These are phyloP conservation scores for Cinclus mexicanus DNA, from an alignment of 2,113 vertebrate genomes.

Conservation along the genomic window DNA sequence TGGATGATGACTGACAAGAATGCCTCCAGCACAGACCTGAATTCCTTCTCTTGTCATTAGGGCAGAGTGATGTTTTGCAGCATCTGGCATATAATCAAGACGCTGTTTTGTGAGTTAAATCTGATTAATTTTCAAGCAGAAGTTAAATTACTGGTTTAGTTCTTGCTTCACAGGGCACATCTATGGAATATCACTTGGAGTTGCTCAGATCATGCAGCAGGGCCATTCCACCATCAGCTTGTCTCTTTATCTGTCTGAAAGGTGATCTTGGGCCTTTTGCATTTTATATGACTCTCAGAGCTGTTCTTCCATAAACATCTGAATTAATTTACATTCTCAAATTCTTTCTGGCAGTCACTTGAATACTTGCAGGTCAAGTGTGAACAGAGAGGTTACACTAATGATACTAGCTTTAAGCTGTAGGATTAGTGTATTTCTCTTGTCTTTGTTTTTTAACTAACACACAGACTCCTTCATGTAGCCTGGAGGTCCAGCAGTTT, in stretches of 20 bases:
- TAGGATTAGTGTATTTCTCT: not conserved
- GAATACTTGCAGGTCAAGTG: not conserved
- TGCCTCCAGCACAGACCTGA: not conserved
- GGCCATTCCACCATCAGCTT: not conserved
- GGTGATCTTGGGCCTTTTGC: not conserved
- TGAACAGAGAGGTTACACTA: not conserved
- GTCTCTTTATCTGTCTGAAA: not conserved
- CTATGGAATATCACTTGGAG: not conserved
- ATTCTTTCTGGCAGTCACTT: not conserved
- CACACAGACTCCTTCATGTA: not conserved
- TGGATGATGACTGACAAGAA: not conserved
- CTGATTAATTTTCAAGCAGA: not conserved
- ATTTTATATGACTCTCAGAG: not conserved
- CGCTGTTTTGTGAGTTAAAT: not conserved
- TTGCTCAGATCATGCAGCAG: not conserved
- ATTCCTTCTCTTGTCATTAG: not conserved
- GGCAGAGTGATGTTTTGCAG: slow-evolving; percentile 2
- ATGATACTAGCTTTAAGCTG: not conserved
- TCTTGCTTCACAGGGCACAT: not conserved
- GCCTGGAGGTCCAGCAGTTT: not conserved
- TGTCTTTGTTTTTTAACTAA: not conserved
- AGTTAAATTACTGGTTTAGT: not conserved
- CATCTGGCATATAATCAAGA: not conserved
- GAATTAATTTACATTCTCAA: not conserved
- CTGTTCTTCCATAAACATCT: not conserved